These are phyloP conservation scores for Scaptomyza caliginosa DNA, from an alignment of 2,888 invertebrate species.

Conservation along the genomic window DNA sequence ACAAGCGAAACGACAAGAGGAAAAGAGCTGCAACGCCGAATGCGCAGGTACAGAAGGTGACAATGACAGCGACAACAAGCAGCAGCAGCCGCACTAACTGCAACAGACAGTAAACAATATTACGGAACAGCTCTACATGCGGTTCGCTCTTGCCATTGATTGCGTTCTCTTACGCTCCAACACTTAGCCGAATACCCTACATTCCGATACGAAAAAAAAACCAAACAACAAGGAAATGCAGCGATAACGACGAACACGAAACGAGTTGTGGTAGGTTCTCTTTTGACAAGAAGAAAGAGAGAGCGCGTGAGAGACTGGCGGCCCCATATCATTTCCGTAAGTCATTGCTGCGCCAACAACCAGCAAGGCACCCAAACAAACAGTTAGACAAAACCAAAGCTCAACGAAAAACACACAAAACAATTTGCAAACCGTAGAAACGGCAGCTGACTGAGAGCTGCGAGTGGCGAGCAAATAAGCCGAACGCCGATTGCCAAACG, in stretches of 20 bases:
- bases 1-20: constrained; percentile 39
- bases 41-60: constrained; percentile 63
- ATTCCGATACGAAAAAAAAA: constrained; percentile 68
- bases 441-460: constrained; percentile 48
- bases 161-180: constrained; percentile 24
- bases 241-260: constrained; percentile 51
- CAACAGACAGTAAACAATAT: constrained; percentile 43
- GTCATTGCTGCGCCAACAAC: constrained; percentile 36
- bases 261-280: constrained; percentile 76
- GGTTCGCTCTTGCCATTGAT: constrained; percentile 27
- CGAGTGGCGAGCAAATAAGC: constrained; percentile 24
- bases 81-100: constrained; percentile 34
- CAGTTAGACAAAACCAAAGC: constrained; percentile 54
- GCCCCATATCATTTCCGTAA: constrained; percentile 40
- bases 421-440: constrained; percentile 20
- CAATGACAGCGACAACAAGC: constrained; percentile 16
- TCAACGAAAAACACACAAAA: constrained; percentile 21
- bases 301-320: constrained; percentile 43
- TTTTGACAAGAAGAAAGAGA: constrained; percentile 6
- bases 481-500: constrained; percentile 26
- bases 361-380: constrained; percentile 75
- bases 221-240: constrained; percentile 81
- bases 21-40: constrained; percentile 55
- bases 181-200: constrained; percentile 73
- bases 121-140: constrained; percentile 43